A percentile compares a stretch with the other conserved stretches of the same genome.
Evolutionary conservation across 2,888 invertebrate genomes (phyloP).

Genomic region (Clepsis dumicolana): DNA sequence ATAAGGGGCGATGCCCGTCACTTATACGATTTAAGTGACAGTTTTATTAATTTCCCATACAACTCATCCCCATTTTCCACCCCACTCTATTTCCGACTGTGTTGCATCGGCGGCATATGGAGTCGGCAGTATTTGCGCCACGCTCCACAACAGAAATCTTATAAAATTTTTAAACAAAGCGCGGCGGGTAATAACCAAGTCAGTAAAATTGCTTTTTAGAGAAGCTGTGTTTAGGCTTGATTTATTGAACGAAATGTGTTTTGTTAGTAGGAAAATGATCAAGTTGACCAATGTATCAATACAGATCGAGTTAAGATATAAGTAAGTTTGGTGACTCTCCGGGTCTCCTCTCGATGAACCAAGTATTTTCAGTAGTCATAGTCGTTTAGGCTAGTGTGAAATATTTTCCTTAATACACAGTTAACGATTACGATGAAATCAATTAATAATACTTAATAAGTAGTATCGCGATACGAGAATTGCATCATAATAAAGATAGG

Average conservation of each 20-base stretch:
- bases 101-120: constrained; percentile 76
- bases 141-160: constrained; percentile 54
- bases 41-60: constrained; percentile 91
- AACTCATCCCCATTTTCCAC: constrained; percentile 80
- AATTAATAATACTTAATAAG: constrained; percentile 29
- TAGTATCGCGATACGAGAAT: constrained; percentile 58
- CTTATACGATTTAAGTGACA: constrained; percentile 89
- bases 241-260: neutral
- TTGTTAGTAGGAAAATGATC: neutral
- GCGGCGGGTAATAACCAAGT: constrained; percentile 31
- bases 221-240: neutral
- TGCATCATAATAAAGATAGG: constrained; percentile 74
- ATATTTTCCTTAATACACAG: neutral
- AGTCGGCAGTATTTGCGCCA: constrained; percentile 61
- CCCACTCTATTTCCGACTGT: constrained; percentile 78
- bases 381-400: neutral
- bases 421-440: constrained; percentile 39
- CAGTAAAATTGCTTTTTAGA: constrained; percentile 19
- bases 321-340: too few relatives aligned
- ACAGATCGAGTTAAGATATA: too few relatives aligned
- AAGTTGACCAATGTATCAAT: too few relatives aligned
- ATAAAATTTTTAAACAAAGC: constrained; percentile 51
- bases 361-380: neutral
- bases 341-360: neutral
- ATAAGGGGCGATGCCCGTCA: constrained; percentile 77